Evolutionary conservation across 2,113 vertebrate species (phyloP), one percentile per base, ranked within the genome.

Genomic region (Nothocercus julius): DNA sequence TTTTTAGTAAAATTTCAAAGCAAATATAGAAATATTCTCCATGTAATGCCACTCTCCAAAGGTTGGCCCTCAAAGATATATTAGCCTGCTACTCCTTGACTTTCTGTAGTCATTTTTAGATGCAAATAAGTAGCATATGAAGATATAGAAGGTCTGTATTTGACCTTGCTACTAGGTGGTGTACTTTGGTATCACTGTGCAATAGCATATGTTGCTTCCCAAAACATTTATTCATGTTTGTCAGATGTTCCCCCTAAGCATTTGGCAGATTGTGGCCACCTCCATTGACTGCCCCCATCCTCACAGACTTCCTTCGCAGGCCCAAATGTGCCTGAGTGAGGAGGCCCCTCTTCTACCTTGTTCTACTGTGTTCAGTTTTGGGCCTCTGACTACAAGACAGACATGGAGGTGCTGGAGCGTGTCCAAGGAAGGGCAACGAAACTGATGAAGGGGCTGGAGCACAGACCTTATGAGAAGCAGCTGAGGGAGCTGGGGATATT

Each of bases 281-380:
- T 87, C 42, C 22, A 8, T 18, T 67, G 61, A 51, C 73, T 82
- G 21, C 51, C 85, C 69, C 62, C 30, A 34, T 78, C 56, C 42
- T 84, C 38, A 70, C 47, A 0, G 67, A 61, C 94, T 78, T 93
- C 77, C 80, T 76, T 51, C 58, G 78, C 59, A 28, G 24, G 2
- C 94, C 78, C 89, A 84, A 87, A 73, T 76, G 90, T 87, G 34
- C 54, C 62, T 87, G 8, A 0, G 30, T 74, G 59, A 69, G 64
- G 73, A 92, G 70, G 58, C 30, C 40, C 36, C 53, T 74, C 59
- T 68, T 95, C 95, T 96, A 67, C 67, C 87, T 92, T 49, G 21
- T 49, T 49, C 49, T 49, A 49, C 49, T 11, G 5, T 21, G 11
- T 49, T 49, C 49, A 49, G 49, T 49, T 49, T 49, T 22, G 21